Evolutionary conservation across 2,113 vertebrate genomes (phyloP), one percentile per base, ranked within the genome.

Genomic region (Sterrhoptilus dennistouni): DNA sequence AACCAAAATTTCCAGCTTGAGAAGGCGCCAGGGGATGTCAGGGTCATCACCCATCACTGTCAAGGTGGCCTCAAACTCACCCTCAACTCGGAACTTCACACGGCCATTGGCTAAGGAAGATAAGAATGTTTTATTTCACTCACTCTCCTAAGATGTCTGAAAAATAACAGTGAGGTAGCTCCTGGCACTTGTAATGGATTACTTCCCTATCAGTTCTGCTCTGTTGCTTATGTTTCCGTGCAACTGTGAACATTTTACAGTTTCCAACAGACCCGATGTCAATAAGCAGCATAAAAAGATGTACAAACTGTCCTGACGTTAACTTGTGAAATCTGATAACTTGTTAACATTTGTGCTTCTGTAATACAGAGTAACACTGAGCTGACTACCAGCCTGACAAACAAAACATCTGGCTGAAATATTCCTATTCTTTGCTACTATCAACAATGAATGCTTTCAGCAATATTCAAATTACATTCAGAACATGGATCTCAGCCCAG

Each of bases 11-110:
- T 99, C 99, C 92, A 99, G 97, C 97, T 99, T 99, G 78, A 99
- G 98, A 95, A 99, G 98, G 93, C 99, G 98, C 99, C 99, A 99
- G 14, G 99, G 99, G 95, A 99, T 99, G 77, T 99, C 99, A 22
- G 99, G 99, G 92, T 99, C 99, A 97, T 99, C 99, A 75, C 99
- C 99, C 99, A 99, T 99, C 93, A 99, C 99, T 3, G 99, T 99
- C 94, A 99, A 97, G 6, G 99, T 99, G 79, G 99, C 99, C 97
- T 99, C 99, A 98, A 99, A 99, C 95, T 99, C 99, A 78, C 99
- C 99, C 89, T 99, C 99, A 94, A 99, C 99, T 70, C 99, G 98
- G 96, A 99, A 99, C 96, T 99, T 99, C 69, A 99, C 99, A 65
- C 99, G 99, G 8, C 99, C 99, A 93, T 99, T 99, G 88, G 99